Conservation (phyloP, 2,113 vertebrate genomes). For the Ascaphus truei region DNA sequence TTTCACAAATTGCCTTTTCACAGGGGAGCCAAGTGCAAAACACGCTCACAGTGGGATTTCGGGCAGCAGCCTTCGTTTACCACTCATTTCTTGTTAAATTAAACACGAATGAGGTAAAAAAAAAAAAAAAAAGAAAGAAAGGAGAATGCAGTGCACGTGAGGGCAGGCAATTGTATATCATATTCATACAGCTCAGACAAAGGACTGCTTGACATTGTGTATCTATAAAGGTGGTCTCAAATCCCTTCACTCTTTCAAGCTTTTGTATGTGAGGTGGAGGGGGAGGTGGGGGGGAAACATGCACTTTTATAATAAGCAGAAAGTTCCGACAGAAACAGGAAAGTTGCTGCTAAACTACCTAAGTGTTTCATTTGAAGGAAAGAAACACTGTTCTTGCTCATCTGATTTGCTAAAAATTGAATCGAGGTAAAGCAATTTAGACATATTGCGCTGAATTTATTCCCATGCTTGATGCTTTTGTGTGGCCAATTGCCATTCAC, state of each 20-base stretch:
- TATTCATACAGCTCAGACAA: conserved; percentile 54
- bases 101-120: conserved; percentile 89
- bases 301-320: no score
- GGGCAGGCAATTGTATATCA: conserved; percentile 58
- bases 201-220: conserved; percentile 51
- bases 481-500: no score
- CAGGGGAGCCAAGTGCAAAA: conserved; percentile 92
- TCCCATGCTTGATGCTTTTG: no score
- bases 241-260: conserved; percentile 37
- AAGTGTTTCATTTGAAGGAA: no score
- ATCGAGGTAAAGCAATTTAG: no score
- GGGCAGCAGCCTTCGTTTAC: conserved; percentile 91
- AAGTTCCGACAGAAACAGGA: no score
- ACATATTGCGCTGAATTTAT: no score
- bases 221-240: conserved; percentile 40
- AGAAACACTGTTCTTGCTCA: no score
- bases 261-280: no score
- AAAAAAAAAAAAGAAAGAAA: conserved; percentile 69
- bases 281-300: no score
- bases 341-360: no score
- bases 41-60: conserved; percentile 85
- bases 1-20: conserved; percentile 99
- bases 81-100: conserved; percentile 97
- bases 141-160: conserved; percentile 66
- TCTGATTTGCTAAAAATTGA: no score